Evolutionary conservation across 2,888 invertebrate species (phyloP).

Genomic region (Fragum whitleyi): DNA sequence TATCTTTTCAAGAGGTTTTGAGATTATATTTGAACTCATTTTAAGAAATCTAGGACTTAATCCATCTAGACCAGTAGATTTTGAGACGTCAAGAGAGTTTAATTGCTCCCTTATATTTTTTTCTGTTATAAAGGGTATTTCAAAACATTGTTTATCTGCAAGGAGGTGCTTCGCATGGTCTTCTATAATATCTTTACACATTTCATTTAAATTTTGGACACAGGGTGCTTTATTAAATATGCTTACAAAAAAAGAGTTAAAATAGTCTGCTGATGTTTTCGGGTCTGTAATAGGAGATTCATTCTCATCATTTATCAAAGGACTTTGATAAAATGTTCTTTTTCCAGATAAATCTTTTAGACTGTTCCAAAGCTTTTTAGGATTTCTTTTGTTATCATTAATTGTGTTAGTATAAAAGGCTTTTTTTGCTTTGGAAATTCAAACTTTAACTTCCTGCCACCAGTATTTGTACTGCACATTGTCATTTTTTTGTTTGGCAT

Average conservation of each 20-base stretch:
- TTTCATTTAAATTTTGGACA: background rate
- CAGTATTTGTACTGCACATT: background rate
- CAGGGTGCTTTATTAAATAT: background rate
- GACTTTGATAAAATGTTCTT: background rate
- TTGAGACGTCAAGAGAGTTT: background rate
- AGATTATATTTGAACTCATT: too few relatives aligned
- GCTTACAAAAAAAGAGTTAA: background rate
- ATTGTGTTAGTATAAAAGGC: background rate
- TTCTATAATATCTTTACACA: background rate
- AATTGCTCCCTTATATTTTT: background rate
- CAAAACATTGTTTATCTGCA: background rate
- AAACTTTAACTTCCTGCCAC: background rate
- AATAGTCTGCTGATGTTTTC: background rate
- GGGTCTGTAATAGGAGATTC: background rate
- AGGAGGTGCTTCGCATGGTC: background rate
- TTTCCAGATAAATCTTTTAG: background rate
- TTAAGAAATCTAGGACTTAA: slow-evolving; percentile 3
- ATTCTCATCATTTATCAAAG: background rate
- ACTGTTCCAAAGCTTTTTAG: background rate
- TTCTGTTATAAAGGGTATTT: background rate
- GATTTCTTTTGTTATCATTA: background rate
- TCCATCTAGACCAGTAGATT: background rate
- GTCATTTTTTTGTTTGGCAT: background rate
- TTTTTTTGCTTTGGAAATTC: background rate
- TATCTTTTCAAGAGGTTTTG: too few relatives aligned